A percentile compares a stretch with the other conserved stretches of the same genome.
Evolutionary conservation across 1,140 invertebrate genomes (phyloP).

Genomic region (Gyrodactylus salaris): DNA sequence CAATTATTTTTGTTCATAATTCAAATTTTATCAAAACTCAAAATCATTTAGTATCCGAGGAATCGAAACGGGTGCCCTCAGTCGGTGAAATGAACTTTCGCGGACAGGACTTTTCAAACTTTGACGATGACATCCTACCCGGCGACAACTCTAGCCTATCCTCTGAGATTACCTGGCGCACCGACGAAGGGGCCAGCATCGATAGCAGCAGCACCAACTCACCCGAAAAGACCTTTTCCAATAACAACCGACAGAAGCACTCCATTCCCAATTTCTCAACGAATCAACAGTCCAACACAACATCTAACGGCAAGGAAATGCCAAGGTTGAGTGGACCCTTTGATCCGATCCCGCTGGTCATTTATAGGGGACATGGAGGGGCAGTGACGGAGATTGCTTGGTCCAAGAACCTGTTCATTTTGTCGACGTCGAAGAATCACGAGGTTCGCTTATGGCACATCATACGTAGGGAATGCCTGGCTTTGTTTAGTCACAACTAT

Average conservation of each 20-base stretch:
- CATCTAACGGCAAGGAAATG: neutral
- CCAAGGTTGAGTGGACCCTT: neutral
- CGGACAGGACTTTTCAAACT: no score
- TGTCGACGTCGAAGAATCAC: conserved; percentile 91
- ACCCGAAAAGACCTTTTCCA: no score
- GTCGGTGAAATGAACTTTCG: neutral
- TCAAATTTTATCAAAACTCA: no score
- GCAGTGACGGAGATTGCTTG: neutral
- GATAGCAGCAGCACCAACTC: neutral
- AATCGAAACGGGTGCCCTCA: neutral
- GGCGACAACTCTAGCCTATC: neutral
- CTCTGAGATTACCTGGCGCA: neutral
- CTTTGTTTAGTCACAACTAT: conserved; percentile 92
- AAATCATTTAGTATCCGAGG: no score
- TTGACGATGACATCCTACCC: neutral
- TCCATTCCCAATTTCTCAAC: no score
- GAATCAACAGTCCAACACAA: neutral
- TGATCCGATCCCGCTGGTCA: neutral
- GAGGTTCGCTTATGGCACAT: conserved; percentile 89
- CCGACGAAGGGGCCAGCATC: neutral
- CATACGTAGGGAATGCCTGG: conserved; percentile 67
- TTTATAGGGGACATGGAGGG: conserved; percentile 2
- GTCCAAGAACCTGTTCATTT: conserved; percentile 51
- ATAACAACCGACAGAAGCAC: no score
- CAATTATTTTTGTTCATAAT: no score